Conservation (phyloP, 1,140 invertebrate species). For the Venturia canescens region DNA sequence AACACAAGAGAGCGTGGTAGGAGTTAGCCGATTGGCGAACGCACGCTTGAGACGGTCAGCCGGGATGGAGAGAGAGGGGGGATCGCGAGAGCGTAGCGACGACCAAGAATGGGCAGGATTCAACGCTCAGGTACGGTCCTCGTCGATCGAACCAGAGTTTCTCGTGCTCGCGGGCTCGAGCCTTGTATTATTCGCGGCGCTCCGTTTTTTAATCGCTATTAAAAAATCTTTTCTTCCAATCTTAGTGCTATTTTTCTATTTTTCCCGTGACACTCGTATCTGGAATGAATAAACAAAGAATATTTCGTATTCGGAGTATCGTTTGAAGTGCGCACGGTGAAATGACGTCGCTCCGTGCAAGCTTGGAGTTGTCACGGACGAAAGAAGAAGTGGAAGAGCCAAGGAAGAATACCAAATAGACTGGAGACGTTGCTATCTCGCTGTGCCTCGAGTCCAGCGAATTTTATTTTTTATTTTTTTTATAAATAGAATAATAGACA, state of each 20-base stretch:
- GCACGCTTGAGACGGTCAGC: background rate
- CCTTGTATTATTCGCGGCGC: no score
- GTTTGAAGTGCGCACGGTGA: background rate
- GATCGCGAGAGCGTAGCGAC: conserved; percentile 75
- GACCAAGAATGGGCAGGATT: conserved; percentile 75
- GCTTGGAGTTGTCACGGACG: background rate
- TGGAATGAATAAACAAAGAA: background rate
- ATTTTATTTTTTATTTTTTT: no score
- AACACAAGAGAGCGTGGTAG: conserved; percentile 29
- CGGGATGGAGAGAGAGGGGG: conserved; percentile 53
- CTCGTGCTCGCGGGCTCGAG: conserved; percentile 17
- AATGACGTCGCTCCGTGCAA: conserved; percentile 22
- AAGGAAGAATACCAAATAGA: conserved; percentile 5
- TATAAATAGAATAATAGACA: background rate
- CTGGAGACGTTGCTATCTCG: background rate
- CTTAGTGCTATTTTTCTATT: background rate
- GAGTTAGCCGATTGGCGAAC: conserved; percentile 51
- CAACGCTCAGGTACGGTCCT: conserved; percentile 44
- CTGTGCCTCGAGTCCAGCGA: background rate
- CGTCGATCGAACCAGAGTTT: conserved; percentile 45
- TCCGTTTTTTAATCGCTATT: no score
- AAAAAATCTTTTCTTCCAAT: no score
- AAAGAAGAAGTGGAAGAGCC: conserved; percentile 6
- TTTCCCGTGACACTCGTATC: background rate
- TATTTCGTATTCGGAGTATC: background rate